Evolutionary conservation across 2,113 vertebrate genomes (phyloP).

Genomic region (Cinclus cinclus): DNA sequence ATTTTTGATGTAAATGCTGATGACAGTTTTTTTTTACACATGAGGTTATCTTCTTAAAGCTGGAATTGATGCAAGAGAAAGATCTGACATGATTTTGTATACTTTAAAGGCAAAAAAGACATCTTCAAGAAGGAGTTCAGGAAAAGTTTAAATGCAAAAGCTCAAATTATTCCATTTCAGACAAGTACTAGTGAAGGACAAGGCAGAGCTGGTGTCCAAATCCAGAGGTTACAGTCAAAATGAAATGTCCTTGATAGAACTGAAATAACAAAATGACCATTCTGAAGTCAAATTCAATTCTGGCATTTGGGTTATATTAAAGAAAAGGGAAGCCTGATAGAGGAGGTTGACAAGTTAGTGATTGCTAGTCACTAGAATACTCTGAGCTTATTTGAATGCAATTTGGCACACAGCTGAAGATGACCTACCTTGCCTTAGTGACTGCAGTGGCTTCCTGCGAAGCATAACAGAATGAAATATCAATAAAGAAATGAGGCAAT

Average conservation of each 20-base stretch:
- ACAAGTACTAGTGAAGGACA: neutral
- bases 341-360: neutral
- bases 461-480: neutral
- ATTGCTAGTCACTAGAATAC: neutral
- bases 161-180: neutral
- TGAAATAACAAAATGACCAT: neutral
- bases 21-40: neutral
- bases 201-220: neutral
- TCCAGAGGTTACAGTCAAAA: neutral
- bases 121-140: neutral
- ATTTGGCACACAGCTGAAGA: neutral
- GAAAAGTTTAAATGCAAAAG: neutral
- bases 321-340: neutral
- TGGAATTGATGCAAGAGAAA: neutral
- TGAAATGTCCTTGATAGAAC: neutral
- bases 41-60: neutral
- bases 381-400: neutral
- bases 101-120: neutral
- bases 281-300: neutral
- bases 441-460: neutral
- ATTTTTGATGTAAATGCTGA: neutral
- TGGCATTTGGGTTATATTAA: neutral
- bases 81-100: neutral
- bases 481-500: neutral
- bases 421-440: neutral